Evolutionary conservation across 2,113 vertebrate species (phyloP).

Genomic region (Gymnorhina tibicen): DNA sequence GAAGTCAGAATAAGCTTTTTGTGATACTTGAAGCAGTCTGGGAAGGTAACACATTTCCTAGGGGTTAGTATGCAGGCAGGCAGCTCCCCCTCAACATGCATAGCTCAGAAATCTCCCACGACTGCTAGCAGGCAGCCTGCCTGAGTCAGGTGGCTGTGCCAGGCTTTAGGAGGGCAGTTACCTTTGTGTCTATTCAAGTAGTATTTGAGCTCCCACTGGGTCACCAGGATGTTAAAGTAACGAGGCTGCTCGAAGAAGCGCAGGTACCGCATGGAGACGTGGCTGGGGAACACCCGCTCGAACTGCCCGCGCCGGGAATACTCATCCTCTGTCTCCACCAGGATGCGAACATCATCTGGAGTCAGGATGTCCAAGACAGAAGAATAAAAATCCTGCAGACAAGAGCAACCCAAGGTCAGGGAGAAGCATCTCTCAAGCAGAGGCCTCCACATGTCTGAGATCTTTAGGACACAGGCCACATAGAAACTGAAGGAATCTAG

Average conservation of each 20-base stretch:
- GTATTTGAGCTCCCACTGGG: constrained; percentile 92
- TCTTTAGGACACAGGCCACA: not conserved
- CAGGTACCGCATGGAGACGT: constrained; percentile 84
- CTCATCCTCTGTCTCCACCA: constrained; percentile 90
- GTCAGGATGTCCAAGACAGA: constrained; percentile 88
- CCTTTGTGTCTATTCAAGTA: constrained; percentile 81
- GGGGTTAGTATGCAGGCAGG: not conserved
- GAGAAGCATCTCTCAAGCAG: not conserved
- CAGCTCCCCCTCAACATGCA: not conserved
- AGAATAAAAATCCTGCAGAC: constrained; percentile 80
- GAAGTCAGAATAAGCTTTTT: not conserved
- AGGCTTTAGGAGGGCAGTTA: not conserved
- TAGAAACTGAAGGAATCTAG: not conserved
- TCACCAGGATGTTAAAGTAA: constrained; percentile 91
- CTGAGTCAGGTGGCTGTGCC: not conserved
- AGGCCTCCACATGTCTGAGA: not conserved
- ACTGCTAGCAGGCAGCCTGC: not conserved
- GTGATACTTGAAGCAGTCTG: not conserved
- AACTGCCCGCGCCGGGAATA: constrained; percentile 85
- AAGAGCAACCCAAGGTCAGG: not conserved
- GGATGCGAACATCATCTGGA: constrained; percentile 84
- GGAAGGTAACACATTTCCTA: not conserved
- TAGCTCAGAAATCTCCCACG: not conserved
- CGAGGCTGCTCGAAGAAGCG: constrained; percentile 90
- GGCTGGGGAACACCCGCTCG: constrained; percentile 87